Evolutionary conservation across 2,797 vertebrate genomes (phyloP), one percentile per base, ranked within the genome.

Genomic region (Tympanoctomys barrerae): DNA sequence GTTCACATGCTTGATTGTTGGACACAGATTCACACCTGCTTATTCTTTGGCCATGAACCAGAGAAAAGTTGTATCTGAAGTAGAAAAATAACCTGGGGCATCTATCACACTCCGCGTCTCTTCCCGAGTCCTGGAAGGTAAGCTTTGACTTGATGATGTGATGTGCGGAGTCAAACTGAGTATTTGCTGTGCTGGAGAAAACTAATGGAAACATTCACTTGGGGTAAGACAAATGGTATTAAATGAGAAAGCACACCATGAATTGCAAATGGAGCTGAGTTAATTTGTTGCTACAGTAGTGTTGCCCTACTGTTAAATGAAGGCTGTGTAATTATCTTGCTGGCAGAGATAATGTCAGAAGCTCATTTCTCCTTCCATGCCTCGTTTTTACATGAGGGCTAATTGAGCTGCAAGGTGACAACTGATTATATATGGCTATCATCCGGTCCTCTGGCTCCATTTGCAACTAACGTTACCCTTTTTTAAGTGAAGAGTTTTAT

Each of bases 241-340:
- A 99, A 99, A 99, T 98, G 99, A 98, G 99, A 98, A 99, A 99
- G 98, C 99, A 99, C 98, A 98, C 98, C 99, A 98, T 99, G 99
- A 99, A 99, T 99, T 99, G 98, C 98, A 99, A 99, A 99, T 99
- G 98, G 98, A 98, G 98, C 98, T 97, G 98, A 99, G 98, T 98
- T 99, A 98, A 99, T 99, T 99, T 99, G 99, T 99, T 99, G 99
- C 98, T 99, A 98, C 99, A 98, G 98, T 99, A 97, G 98, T 98
- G 99, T 99, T 99, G 98, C 98, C 99, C 99, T 98, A 99, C 98
- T 99, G 98, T 99, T 99, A 99, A 99, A 98, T 98, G 98, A 98
- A 98, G 98, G 98, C 99, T 98, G 98, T 98, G 98, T 99, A 99
- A 99, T 99, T 99, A 99, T 99, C 99, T 99, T 98, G 98, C 99